Evolutionary conservation across 2,888 invertebrate genomes (phyloP).

Genomic region (Andrena hattorfiana): DNA sequence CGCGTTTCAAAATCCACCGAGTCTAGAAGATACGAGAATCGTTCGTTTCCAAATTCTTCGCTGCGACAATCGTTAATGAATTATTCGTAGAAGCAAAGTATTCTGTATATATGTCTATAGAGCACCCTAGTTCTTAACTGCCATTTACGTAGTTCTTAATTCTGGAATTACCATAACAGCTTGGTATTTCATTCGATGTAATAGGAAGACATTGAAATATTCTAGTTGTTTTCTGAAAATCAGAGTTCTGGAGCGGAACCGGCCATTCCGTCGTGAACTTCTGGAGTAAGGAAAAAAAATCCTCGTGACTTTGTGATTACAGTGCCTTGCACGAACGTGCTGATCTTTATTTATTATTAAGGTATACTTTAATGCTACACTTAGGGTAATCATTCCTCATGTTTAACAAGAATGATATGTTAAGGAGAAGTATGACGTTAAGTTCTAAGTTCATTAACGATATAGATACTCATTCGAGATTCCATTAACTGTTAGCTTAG

Average conservation of each 20-base stretch:
- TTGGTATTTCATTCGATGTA: slow-evolving; percentile 48
- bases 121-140: slow-evolving; percentile 74
- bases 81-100: slow-evolving; percentile 72
- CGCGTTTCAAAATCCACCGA: background rate
- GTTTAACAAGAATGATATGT: slow-evolving; percentile 43
- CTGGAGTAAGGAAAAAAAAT: slow-evolving; percentile 23
- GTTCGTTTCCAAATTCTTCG: slow-evolving; percentile 32
- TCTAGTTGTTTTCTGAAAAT: slow-evolving; percentile 46
- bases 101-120: slow-evolving; percentile 80
- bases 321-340: slow-evolving; percentile 62
- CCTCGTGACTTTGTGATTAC: slow-evolving; percentile 58
- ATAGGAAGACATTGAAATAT: slow-evolving; percentile 36
- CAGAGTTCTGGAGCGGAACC: slow-evolving; percentile 33
- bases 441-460: slow-evolving; percentile 32
- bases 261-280: slow-evolving; percentile 36
- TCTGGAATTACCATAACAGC: slow-evolving; percentile 40
- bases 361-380: slow-evolving; percentile 45
- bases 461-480: slow-evolving; percentile 32
- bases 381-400: slow-evolving; percentile 42
- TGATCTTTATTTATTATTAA: slow-evolving; percentile 36
- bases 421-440: slow-evolving; percentile 31
- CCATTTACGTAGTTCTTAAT: slow-evolving; percentile 50
- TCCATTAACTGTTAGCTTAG: slow-evolving; percentile 24
- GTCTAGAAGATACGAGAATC: background rate
- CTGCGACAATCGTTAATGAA: slow-evolving; percentile 47